A percentile compares a stretch with the other conserved stretches of the same genome.
Evolutionary conservation across 2,888 invertebrate species (phyloP).

Genomic region (Lithophane socia): DNA sequence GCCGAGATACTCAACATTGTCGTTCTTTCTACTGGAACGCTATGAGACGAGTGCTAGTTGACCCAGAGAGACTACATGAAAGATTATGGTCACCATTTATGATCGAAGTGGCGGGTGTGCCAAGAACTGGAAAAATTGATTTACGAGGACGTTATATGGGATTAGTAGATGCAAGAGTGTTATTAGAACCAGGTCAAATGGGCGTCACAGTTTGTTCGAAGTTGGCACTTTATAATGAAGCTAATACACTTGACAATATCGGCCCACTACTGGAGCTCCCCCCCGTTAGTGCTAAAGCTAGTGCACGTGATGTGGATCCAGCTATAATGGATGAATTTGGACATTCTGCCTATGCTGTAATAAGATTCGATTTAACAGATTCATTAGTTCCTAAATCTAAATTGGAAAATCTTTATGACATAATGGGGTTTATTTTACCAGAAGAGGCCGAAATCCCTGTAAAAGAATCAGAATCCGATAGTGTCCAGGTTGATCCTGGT

Average conservation of each 20-base stretch:
- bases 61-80: constrained; percentile 71
- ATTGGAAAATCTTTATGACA: constrained; percentile 75
- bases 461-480: constrained; percentile 71
- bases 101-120: constrained; percentile 85
- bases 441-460: constrained; percentile 66
- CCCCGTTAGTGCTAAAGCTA: constrained; percentile 80
- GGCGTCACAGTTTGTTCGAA: constrained; percentile 78
- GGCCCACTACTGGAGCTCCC: constrained; percentile 81
- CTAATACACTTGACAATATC: constrained; percentile 72
- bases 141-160: constrained; percentile 83
- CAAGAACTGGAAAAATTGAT: constrained; percentile 81
- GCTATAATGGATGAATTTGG: constrained; percentile 76
- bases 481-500: constrained; percentile 72
- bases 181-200: constrained; percentile 80
- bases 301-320: constrained; percentile 74
- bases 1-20: constrained; percentile 69
- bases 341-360: constrained; percentile 77
- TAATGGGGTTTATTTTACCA: constrained; percentile 75
- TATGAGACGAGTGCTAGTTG: constrained; percentile 82
- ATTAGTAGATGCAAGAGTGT: constrained; percentile 78
- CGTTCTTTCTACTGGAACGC: constrained; percentile 83
- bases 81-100: constrained; percentile 77
- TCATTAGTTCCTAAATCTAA: constrained; percentile 78
- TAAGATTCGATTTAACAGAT: constrained; percentile 82
- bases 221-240: constrained; percentile 77